Conservation (phyloP, 2,113 vertebrate genomes). For the Pseudorectes ferrugineus region DNA sequence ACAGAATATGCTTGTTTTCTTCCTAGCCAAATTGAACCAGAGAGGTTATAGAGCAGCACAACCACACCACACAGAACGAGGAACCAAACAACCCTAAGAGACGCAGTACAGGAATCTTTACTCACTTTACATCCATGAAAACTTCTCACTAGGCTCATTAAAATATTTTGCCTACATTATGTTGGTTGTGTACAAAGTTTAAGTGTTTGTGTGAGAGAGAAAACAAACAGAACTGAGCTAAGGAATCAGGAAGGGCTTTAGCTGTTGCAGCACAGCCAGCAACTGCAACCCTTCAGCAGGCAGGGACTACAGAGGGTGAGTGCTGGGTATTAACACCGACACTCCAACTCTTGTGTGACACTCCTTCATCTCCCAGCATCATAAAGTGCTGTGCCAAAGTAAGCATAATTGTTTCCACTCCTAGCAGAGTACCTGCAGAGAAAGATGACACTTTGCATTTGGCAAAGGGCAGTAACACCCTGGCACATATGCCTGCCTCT, state of each 20-base stretch:
- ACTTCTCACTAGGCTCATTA: background rate
- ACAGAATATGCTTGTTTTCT: background rate
- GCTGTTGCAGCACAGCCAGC: background rate
- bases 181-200: background rate
- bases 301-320: background rate
- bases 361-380: background rate
- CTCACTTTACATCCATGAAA: background rate
- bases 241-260: background rate
- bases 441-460: background rate
- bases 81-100: background rate
- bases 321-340: background rate
- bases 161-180: background rate
- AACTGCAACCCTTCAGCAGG: background rate
- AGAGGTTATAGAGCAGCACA: background rate
- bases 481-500: background rate
- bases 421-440: background rate
- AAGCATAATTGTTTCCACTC: background rate
- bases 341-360: background rate
- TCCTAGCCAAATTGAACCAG: background rate
- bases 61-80: background rate
- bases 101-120: background rate
- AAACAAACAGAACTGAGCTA: background rate
- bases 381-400: background rate
- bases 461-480: background rate
- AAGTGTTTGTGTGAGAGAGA: background rate